Percentiles rank a stretch among this genome's conserved stretches.
Evolutionary conservation across 2,113 vertebrate genomes (phyloP).

Genomic region (Prolemur simus): DNA sequence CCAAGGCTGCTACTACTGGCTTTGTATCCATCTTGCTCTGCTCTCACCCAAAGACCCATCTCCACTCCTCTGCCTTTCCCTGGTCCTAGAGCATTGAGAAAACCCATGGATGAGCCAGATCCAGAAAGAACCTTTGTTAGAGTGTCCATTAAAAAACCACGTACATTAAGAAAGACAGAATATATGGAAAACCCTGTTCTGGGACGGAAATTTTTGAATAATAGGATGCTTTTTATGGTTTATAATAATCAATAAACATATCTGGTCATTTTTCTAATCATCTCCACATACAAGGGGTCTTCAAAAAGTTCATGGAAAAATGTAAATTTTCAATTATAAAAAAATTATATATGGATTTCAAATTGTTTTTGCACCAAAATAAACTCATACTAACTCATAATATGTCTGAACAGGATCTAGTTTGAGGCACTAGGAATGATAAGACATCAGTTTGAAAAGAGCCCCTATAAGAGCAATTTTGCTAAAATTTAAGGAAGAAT

Average conservation of each 20-base stretch:
- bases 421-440: neutral
- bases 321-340: neutral
- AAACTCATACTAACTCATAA: neutral
- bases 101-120: neutral
- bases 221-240: neutral
- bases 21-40: neutral
- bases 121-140: neutral
- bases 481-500: neutral
- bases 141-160: neutral
- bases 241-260: neutral
- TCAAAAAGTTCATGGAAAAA: neutral
- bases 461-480: neutral
- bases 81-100: neutral
- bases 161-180: neutral
- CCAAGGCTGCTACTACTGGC: neutral
- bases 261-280: neutral
- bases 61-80: neutral
- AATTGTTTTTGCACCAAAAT: neutral
- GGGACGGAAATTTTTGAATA: neutral
- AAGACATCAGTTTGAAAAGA: neutral
- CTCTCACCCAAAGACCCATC: neutral
- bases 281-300: neutral
- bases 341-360: neutral
- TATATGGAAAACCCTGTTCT: neutral
- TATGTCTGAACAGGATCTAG: neutral